A percentile compares a stretch with the other conserved stretches of the same genome.
phyloP scores from a whole-genome alignment of 2,888 invertebrate species.

The Ethmia dodecea region DNA sequence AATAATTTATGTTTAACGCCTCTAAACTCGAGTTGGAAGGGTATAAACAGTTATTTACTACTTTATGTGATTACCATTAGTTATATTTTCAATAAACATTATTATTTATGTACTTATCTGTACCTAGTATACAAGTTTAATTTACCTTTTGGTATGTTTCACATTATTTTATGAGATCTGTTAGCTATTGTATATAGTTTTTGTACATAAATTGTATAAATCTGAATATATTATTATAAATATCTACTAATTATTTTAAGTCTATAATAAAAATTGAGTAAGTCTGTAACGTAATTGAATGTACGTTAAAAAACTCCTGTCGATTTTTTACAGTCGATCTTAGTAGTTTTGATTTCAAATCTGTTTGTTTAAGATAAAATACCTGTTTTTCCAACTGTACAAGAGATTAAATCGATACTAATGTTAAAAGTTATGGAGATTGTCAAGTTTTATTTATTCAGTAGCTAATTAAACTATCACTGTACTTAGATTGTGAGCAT shows the following conservation, averaged over 20 bases:
- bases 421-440: too few species aligned
- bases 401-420: too few species aligned
- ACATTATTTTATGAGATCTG: constrained; percentile 48
- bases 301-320: too few species aligned
- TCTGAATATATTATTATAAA: constrained; percentile 24
- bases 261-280: neutral
- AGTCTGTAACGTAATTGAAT: neutral
- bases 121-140: too few species aligned
- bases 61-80: constrained; percentile 60
- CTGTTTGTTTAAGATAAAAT: too few species aligned
- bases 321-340: too few species aligned
- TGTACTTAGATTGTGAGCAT: constrained; percentile 72
- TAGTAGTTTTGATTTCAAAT: too few species aligned
- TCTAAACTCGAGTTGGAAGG: too few species aligned
- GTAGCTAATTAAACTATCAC: constrained; percentile 54
- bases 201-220: constrained; percentile 53
- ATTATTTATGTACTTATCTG: constrained; percentile 14
- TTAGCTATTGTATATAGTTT: constrained; percentile 49
- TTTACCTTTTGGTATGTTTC: constrained; percentile 18
- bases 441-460: constrained; percentile 64
- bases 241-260: constrained; percentile 23
- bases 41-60: too few species aligned
- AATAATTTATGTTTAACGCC: too few species aligned
- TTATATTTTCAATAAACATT: constrained; percentile 17
- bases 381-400: too few species aligned